Percentiles rank a stretch among this genome's conserved stretches.
phyloP scores from a whole-genome alignment of 1,140 invertebrate species.

The Pristionchus pacificus region DNA sequence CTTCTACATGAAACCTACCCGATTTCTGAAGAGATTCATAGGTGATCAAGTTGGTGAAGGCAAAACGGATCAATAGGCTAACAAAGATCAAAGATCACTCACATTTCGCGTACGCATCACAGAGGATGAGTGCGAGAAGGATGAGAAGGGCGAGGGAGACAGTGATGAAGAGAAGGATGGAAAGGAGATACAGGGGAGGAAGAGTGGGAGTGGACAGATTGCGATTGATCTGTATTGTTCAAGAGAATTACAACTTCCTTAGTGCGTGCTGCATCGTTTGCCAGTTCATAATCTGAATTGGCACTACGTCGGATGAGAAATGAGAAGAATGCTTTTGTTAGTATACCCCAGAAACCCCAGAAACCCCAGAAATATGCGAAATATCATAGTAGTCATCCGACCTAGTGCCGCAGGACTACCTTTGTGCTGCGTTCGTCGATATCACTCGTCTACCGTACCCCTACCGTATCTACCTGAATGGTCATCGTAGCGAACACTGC shows the following conservation, averaged over 20 bases:
- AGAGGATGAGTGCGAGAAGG: conserved; percentile 21
- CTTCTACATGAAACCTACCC: conserved; percentile 13
- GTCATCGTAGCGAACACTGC: too few species aligned
- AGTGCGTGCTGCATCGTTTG: not conserved
- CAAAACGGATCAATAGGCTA: too few species aligned
- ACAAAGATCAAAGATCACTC: too few species aligned
- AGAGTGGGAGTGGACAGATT: conserved; percentile 11
- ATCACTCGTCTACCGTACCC: too few species aligned
- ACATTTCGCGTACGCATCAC: too few species aligned
- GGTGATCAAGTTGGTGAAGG: conserved; percentile 21
- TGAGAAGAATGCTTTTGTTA: not conserved
- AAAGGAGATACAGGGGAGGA: conserved; percentile 16
- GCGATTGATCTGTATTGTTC: not conserved
- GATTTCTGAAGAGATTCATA: conserved; percentile 15
- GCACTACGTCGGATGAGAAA: not conserved
- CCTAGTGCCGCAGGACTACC: too few species aligned
- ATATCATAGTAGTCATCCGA: too few species aligned
- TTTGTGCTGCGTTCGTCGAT: too few species aligned
- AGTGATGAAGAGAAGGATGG: conserved; percentile 11
- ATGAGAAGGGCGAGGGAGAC: conserved; percentile 16
- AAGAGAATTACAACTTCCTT: not conserved
- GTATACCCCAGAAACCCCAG: too few species aligned
- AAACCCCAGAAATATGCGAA: too few species aligned
- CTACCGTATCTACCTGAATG: too few species aligned
- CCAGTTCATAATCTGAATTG: conserved; percentile 6